phyloP scores from a whole-genome alignment of 2,888 invertebrate genomes.

The Drosophila subsilvestris region DNA sequence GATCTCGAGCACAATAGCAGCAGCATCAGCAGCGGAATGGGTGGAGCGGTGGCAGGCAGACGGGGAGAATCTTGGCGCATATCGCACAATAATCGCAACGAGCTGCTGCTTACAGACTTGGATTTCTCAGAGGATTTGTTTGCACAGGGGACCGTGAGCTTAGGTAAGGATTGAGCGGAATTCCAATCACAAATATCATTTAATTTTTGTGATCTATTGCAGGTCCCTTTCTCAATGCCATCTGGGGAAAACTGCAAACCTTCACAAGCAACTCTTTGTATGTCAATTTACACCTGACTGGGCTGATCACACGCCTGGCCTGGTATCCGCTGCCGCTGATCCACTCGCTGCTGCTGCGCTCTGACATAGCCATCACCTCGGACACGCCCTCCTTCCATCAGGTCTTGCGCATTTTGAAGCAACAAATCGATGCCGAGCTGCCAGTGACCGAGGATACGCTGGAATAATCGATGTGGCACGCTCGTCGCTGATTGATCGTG shows the following conservation, averaged over 20 bases:
- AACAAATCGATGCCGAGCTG: slow-evolving; percentile 93
- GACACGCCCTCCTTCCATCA: slow-evolving; percentile 96
- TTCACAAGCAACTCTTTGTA: slow-evolving; percentile 93
- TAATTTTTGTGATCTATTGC: slow-evolving; percentile 34
- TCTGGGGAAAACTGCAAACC: slow-evolving; percentile 92
- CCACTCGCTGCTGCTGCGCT: slow-evolving; percentile 93
- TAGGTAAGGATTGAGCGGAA: slow-evolving; percentile 72
- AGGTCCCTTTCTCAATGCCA: slow-evolving; percentile 92
- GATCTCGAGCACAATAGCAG: slow-evolving; percentile 78
- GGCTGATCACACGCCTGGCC: slow-evolving; percentile 93
- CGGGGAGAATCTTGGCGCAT: slow-evolving; percentile 80
- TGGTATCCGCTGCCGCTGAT: slow-evolving; percentile 95
- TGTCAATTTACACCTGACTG: slow-evolving; percentile 94
- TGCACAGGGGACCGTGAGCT: slow-evolving; percentile 84
- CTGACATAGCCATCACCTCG: slow-evolving; percentile 93
- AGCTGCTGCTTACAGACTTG: slow-evolving; percentile 81
- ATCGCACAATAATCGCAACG: slow-evolving; percentile 78
- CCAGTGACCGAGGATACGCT: slow-evolving; percentile 85
- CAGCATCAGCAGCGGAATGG: slow-evolving; percentile 41
- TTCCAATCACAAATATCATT: background rate
- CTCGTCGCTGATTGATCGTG: slow-evolving; percentile 91
- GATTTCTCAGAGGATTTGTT: slow-evolving; percentile 84
- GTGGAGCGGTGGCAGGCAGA: slow-evolving; percentile 4
- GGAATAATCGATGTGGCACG: slow-evolving; percentile 91
- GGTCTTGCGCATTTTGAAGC: slow-evolving; percentile 92